phyloP scores from a whole-genome alignment of 2,888 invertebrate species.

The Mechanitis mazaeus region DNA sequence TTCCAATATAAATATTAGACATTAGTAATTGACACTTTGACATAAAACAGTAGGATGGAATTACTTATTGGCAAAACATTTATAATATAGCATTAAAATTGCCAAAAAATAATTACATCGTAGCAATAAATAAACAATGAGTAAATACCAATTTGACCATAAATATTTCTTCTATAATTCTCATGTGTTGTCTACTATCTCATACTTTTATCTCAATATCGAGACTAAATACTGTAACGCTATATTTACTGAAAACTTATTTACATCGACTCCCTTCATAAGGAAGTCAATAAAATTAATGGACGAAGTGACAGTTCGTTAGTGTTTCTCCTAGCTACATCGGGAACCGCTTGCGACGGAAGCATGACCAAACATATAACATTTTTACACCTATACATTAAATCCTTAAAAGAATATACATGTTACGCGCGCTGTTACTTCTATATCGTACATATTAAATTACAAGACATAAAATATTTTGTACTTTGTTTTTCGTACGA shows the following conservation, averaged over 20 bases:
- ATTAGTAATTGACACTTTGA: slow-evolving; percentile 44
- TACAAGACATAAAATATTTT: slow-evolving; percentile 76
- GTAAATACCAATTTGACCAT: slow-evolving; percentile 33
- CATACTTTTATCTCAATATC: slow-evolving; percentile 57
- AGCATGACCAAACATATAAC: slow-evolving; percentile 68
- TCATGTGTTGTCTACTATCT: slow-evolving; percentile 52
- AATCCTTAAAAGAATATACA: slow-evolving; percentile 68
- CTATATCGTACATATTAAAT: slow-evolving; percentile 71
- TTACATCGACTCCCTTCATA: slow-evolving; percentile 68
- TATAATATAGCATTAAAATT: slow-evolving; percentile 27
- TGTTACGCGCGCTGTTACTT: slow-evolving; percentile 65
- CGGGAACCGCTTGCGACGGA: slow-evolving; percentile 74
- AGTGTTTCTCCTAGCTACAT: slow-evolving; percentile 71
- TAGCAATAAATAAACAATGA: slow-evolving; percentile 43
- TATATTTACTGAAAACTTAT: slow-evolving; percentile 62
- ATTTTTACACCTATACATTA: slow-evolving; percentile 56
- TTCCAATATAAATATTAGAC: slow-evolving; percentile 36
- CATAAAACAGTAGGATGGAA: slow-evolving; percentile 32
- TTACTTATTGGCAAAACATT: slow-evolving; percentile 31
- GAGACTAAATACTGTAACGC: slow-evolving; percentile 60
- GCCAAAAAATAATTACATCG: slow-evolving; percentile 47
- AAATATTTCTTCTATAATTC: slow-evolving; percentile 63
- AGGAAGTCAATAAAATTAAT: slow-evolving; percentile 73
- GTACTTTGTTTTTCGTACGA: slow-evolving; percentile 73
- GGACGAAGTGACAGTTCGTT: slow-evolving; percentile 77